Percentiles rank a stretch among this genome's conserved stretches.
Conservation (phyloP, 2,113 vertebrate species). For the Otocyon megalotis region DNA sequence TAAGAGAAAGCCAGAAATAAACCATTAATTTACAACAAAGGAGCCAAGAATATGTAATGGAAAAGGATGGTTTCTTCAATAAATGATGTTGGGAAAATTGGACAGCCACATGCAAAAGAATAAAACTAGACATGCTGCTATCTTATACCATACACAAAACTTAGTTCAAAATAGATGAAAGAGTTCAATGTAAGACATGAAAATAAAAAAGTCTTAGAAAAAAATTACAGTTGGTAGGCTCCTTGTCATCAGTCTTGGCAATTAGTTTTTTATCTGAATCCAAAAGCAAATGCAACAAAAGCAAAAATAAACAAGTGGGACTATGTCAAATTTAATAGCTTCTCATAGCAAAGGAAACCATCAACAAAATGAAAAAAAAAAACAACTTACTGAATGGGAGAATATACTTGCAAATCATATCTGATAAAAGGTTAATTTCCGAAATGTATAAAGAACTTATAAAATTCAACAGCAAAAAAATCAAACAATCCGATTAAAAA, state of each 20-base stretch:
- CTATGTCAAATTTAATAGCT: not conserved
- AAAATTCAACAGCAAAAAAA: not conserved
- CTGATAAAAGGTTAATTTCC: not conserved
- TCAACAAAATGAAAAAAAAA: not conserved
- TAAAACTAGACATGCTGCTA: not conserved
- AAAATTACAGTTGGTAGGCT: not conserved
- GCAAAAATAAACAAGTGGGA: not conserved
- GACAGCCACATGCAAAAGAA: not conserved
- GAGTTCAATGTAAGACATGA: not conserved
- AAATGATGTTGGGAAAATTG: not conserved
- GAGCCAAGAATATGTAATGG: not conserved
- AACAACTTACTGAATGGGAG: not conserved
- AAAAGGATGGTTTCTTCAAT: not conserved
- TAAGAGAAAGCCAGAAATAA: not conserved
- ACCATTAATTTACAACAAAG: not conserved
- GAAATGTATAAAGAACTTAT: not conserved
- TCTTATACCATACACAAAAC: not conserved
- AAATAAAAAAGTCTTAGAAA: not conserved
- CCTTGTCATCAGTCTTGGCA: not conserved
- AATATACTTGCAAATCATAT: not conserved
- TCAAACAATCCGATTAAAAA: not conserved
- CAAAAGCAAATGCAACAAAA: not conserved
- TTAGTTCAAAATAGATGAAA: not conserved
- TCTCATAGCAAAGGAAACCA: not conserved
- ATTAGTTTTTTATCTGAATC: not conserved